Conservation (phyloP, 23 tunicate species). For the Aplidium turbinatum region DNA sequence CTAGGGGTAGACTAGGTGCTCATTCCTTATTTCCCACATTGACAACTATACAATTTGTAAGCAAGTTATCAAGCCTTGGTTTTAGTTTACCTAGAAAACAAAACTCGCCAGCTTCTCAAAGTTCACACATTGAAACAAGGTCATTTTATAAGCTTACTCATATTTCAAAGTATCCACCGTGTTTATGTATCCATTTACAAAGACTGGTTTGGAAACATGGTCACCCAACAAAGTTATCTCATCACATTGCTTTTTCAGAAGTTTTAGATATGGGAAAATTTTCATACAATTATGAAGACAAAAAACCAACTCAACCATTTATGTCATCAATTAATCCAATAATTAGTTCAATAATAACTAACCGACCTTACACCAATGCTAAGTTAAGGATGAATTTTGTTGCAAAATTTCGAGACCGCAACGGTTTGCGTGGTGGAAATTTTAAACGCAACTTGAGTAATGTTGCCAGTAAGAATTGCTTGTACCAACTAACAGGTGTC, state of each 20-base stretch:
- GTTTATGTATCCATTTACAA: conserved; percentile 81
- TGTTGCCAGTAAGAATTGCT: too few relatives aligned
- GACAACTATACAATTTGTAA: too few relatives aligned
- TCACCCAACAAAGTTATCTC: conserved; percentile 55
- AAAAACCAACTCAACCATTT: neutral
- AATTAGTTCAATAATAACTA: neutral
- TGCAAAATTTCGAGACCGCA: too few relatives aligned
- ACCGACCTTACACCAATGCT: conserved; percentile 4
- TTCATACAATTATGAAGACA: neutral
- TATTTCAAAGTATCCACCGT: conserved; percentile 54
- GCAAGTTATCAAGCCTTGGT: too few relatives aligned
- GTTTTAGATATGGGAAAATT: conserved; percentile 19
- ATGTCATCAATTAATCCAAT: neutral
- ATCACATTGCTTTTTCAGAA: conserved; percentile 47
- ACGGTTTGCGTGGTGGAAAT: too few relatives aligned
- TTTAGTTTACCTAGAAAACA: too few relatives aligned
- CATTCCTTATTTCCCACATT: too few relatives aligned
- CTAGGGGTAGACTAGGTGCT: too few relatives aligned
- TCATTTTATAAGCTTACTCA: conserved; percentile 23
- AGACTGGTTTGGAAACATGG: conserved; percentile 76
- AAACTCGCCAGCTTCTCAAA: too few relatives aligned
- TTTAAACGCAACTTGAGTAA: too few relatives aligned
- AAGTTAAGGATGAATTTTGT: too few relatives aligned
- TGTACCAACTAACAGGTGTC: conserved; percentile 61
- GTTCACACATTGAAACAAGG: neutral